Base-by-base conservation (phyloP, 2,113 vertebrate species). In the Mastomys natalensis region DNA sequence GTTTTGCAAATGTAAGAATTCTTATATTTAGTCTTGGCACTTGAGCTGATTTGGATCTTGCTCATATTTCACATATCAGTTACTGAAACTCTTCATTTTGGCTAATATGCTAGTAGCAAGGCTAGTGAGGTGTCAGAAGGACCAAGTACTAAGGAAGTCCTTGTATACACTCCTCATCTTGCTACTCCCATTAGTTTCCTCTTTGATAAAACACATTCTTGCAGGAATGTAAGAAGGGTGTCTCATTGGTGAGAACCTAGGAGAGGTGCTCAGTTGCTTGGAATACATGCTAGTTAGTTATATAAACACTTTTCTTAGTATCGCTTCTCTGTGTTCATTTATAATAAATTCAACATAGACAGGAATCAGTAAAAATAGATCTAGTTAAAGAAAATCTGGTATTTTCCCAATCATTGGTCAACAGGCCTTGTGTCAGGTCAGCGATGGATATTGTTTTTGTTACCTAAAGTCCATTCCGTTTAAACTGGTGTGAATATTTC, bases 271-370 rank as follows among this genome's bases (percentile, higher is more conserved):
- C 13, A 82, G 4, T 53, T 70, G n/a, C 37, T 87, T 97, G 45
- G 17, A 84, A 86, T 55, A 74, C 37, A 21, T 91, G 55, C 34
- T 43, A n/a, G 40, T 97, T 43, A n/a, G 40, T 97, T 81, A 81
- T 0, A 48, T 9, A 7, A 89, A 15, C 15, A 21, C 72, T 89
- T 87, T 40, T 11, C 62, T 92, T 48, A 68, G 24, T 76, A 62
- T 88, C 62, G 87, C 68, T 17, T 91, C 53, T 96, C 26, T 5
- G 48, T 2, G 89, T 64, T 92, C 62, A 78, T 2, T 1, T 80
- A 53, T 73, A 76, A 2, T 80, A 62, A 89, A 89, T 77, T 68
- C 81, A 94, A n/a, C 11, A 55, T 19, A 87, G 15, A 10, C 81
- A 24, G 66, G 43, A 31, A 68, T n/a, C 3, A 64, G 29, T 2